Evolutionary conservation across 2,113 vertebrate species (phyloP), one percentile per base, ranked within the genome.

Genomic region (Epinephelus fuscoguttatus): DNA sequence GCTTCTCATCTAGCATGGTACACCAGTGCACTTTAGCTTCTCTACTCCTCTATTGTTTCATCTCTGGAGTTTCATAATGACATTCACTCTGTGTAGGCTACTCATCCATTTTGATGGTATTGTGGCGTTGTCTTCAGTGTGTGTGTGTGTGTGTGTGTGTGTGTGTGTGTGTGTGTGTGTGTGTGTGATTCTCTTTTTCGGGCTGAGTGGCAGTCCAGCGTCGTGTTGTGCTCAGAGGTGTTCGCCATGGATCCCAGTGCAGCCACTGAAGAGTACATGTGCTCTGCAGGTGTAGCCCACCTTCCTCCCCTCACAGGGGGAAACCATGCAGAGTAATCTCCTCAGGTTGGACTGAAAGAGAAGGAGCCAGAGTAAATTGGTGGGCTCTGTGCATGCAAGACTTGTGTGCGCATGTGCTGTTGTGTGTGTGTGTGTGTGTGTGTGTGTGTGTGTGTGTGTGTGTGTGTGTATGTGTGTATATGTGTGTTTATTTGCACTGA

Each of bases 1-100:
- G 87, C 83, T 88, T 90, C 86, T 84, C 81, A 88, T 92, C 83
- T 84, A 85, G 64, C 88, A 12, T 67, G 80, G 71, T 88, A 72
- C 78, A 86, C 86, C 76, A 62, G 78, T 84, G 80, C 87, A 89
- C 81, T 90, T 91, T 80, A 80, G 75, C 76, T 89, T 53, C 85
- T 83, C 79, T 19, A 15, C 67, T 61, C 55, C 81, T 74, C 81
- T 49, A 23, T 77, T 82, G 79, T 88, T 85, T 84, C 71, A 88
- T 92, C 66, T 82, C 84, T 80, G 81, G 78, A 90, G 89, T 87
- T 91, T 87, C 74, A 40, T 79, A 77, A 87, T 64, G 77, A 83
- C 85, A 84, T 70, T 83, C 80, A 56, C 70, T 76, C 55, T 78
- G 37, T 84, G 90, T 61, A 78, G 78, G 76, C 70, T 69, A 78